Evolutionary conservation across 2,797 vertebrate genomes (phyloP).

Genomic region (Tenualosa ilisha): DNA sequence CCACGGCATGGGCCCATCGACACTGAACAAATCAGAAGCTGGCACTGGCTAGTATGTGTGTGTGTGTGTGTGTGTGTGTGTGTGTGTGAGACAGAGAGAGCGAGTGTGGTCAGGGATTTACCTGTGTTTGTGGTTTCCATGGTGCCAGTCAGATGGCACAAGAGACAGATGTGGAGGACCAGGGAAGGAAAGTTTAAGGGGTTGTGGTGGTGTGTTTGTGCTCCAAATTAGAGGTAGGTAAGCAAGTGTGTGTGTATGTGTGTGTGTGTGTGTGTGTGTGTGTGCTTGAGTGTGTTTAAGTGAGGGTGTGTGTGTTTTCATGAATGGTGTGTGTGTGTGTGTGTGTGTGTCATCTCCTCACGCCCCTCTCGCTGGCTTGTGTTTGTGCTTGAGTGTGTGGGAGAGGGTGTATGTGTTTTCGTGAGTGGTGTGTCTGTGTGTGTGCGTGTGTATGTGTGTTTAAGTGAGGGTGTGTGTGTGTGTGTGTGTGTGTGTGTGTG

Average conservation of each 20-base stretch:
- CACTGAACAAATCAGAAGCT: not conserved
- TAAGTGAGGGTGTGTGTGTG: not conserved
- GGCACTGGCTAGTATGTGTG: slow-evolving; percentile 11
- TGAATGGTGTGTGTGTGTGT: too few species aligned
- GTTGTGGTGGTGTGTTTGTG: not conserved
- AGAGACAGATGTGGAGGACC: not conserved
- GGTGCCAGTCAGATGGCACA: too few species aligned
- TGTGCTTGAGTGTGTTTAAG: not conserved
- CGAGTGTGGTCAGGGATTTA: not conserved
- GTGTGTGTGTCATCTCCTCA: too few species aligned
- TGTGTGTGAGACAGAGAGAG: slow-evolving; percentile 31
- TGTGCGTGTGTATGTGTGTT: not conserved
- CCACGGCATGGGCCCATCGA: too few species aligned
- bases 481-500: slow-evolving; percentile 15
- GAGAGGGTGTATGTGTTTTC: not conserved
- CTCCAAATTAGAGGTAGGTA: not conserved
- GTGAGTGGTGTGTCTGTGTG: not conserved
- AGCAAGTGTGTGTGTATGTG: not conserved
- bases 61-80: slow-evolving; percentile 26
- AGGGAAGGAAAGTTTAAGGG: not conserved
- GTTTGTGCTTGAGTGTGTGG: not conserved
- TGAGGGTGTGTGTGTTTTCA: not conserved
- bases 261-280: not conserved
- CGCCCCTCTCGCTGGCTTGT: too few species aligned
- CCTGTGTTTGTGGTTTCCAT: not conserved